phyloP scores from a whole-genome alignment of 2,797 vertebrate genomes.

The Toxotes lorentzi region DNA sequence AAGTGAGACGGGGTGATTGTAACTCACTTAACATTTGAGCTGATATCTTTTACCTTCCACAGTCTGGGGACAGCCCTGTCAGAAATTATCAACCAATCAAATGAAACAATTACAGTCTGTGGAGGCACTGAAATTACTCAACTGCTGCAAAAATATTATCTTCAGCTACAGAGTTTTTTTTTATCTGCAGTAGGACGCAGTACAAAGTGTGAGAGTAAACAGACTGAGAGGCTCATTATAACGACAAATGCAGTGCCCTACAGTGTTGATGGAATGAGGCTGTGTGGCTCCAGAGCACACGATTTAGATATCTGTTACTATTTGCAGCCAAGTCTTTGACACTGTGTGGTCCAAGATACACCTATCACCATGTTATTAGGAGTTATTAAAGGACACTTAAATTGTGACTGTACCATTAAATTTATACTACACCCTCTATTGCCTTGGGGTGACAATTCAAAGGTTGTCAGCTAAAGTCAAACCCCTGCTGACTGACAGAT shows the following conservation, averaged over 20 bases:
- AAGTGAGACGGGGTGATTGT: slow-evolving; percentile 79
- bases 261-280: slow-evolving; percentile 7
- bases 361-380: slow-evolving; percentile 59
- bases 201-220: slow-evolving; percentile 28
- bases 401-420: slow-evolving; percentile 42
- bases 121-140: slow-evolving; percentile 55
- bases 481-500: slow-evolving; percentile 65
- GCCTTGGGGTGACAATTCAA: slow-evolving; percentile 72
- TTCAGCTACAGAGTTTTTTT: slow-evolving; percentile 16
- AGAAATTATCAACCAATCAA: slow-evolving; percentile 75
- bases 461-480: slow-evolving; percentile 55
- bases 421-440: slow-evolving; percentile 30
- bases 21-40: slow-evolving; percentile 83
- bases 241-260: neutral
- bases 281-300: slow-evolving; percentile 15
- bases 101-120: slow-evolving; percentile 71
- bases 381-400: slow-evolving; percentile 65
- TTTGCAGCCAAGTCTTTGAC: slow-evolving; percentile 43
- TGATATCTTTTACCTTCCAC: slow-evolving; percentile 77
- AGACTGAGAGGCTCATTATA: slow-evolving; percentile 17
- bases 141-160: slow-evolving; percentile 50
- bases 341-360: slow-evolving; percentile 65
- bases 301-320: slow-evolving; percentile 17
- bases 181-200: slow-evolving; percentile 12
- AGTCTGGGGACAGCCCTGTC: slow-evolving; percentile 69